phyloP scores from a whole-genome alignment of 2,113 vertebrate species.

The Telmatochromis sp. region DNA sequence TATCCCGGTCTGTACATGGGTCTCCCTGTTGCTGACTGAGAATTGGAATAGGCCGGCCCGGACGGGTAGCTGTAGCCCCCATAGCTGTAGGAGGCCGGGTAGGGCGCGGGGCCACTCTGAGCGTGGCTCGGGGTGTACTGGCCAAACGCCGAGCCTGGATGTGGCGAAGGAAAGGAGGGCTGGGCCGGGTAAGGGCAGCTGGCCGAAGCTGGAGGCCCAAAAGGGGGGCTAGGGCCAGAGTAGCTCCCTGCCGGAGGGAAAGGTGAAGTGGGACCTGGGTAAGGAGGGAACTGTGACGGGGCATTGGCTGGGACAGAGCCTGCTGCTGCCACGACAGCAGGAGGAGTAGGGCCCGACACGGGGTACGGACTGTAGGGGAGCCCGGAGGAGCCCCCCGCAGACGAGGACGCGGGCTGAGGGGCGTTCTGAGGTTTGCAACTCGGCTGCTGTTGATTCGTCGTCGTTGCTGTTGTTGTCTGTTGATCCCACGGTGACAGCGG shows the following conservation, averaged over 20 bases:
- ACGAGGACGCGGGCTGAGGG: constrained; percentile 62
- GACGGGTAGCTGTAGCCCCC: constrained; percentile 66
- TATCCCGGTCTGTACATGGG: constrained; percentile 70
- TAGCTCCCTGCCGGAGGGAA: constrained; percentile 53
- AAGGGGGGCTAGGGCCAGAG: constrained; percentile 49
- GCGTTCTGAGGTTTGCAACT: constrained; percentile 40
- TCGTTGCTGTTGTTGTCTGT: not conserved
- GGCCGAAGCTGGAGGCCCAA: constrained; percentile 29
- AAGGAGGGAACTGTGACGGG: constrained; percentile 59
- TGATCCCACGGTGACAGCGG: constrained; percentile 52
- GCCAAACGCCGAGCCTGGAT: constrained; percentile 66
- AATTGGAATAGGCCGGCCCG: constrained; percentile 44
- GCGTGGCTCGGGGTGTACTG: constrained; percentile 57
- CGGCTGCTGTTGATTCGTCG: constrained; percentile 30
- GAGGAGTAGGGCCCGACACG: constrained; percentile 8
- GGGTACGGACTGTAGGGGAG: constrained; percentile 60
- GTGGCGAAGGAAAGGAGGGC: constrained; percentile 58
- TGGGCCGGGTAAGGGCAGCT: constrained; percentile 70
- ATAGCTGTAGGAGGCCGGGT: constrained; percentile 63
- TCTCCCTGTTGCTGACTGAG: constrained; percentile 65
- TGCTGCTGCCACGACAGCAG: constrained; percentile 22
- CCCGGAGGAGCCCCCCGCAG: constrained; percentile 39
- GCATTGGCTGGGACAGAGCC: constrained; percentile 33
- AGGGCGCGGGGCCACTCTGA: constrained; percentile 33
- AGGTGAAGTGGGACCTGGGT: constrained; percentile 48